Evolutionary conservation across 2,888 invertebrate species (phyloP).

Genomic region (Agrilus cyanescens): DNA sequence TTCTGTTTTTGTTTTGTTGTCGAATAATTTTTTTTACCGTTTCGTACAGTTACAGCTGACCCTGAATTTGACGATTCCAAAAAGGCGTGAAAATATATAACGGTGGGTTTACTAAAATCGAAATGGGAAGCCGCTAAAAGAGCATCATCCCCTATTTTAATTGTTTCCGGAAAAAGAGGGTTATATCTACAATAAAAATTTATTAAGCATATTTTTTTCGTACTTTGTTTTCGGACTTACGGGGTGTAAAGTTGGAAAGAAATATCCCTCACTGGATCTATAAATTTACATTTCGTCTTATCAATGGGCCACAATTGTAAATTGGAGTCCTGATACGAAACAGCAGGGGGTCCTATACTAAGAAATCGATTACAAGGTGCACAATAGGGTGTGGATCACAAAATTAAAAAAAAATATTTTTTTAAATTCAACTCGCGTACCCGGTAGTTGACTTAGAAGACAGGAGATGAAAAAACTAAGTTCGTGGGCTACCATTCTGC

Average conservation of each 20-base stretch:
- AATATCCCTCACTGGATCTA: slow-evolving; percentile 41
- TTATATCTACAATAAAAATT: slow-evolving; percentile 37
- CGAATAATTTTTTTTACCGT: slow-evolving; percentile 36
- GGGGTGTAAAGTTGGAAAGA: slow-evolving; percentile 44
- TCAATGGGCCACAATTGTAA: slow-evolving; percentile 46
- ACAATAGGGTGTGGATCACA: slow-evolving; percentile 5
- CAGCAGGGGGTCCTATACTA: slow-evolving; percentile 43
- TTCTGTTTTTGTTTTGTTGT: too few relatives aligned
- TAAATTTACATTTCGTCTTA: slow-evolving; percentile 43
- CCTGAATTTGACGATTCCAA: slow-evolving; percentile 46
- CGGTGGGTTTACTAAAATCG: slow-evolving; percentile 44
- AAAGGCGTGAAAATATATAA: slow-evolving; percentile 51
- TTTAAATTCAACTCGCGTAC: slow-evolving; percentile 20
- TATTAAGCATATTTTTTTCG: neutral
- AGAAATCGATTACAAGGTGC: neutral
- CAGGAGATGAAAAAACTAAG: too few relatives aligned
- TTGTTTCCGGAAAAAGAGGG: slow-evolving; percentile 39
- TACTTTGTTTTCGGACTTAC: slow-evolving; percentile 27
- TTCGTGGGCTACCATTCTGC: too few relatives aligned
- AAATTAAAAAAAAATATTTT: neutral
- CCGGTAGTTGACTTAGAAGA: slow-evolving; percentile 24
- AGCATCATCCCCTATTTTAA: slow-evolving; percentile 41
- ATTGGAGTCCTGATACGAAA: slow-evolving; percentile 43
- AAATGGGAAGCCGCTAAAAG: slow-evolving; percentile 44
- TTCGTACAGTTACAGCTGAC: slow-evolving; percentile 41